Base-by-base conservation (phyloP, 2,797 vertebrate species). In the Xyrichtys novacula region DNA sequence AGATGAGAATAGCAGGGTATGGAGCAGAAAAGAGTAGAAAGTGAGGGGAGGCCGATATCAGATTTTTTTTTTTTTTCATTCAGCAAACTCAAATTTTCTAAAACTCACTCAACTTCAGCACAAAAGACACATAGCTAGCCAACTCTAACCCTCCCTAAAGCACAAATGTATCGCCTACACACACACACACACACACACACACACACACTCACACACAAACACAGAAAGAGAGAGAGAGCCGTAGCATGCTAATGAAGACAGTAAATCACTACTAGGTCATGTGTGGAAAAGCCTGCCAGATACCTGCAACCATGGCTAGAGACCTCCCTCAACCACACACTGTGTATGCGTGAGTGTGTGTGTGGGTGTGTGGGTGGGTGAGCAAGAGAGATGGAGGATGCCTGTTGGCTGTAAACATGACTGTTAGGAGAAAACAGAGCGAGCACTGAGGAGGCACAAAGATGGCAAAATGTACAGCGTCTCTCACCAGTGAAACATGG, bases 191-290 rank as follows among this genome's bases (percentile, higher is more conserved):
- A 65, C 65, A 61, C 56, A 65, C 44, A 48, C 39, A 52, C 15
- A 66, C 56, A 62, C 55, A 78, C 62, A 63, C n/a, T 81, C 89
- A 84, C 85, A 79, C 82, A 81, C 89, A 83, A 83, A 80, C 82
- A 46, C 46, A 50, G 34, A 53, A 19, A 64, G 53, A 60, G 53
- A 78, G 56, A 64, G n/a, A 71, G 61, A 71, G 59, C 50, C 36
- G 71, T 68, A 87, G 67, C 79, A 89, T 88, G 85, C 84, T 92
- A 92, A 92, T 91, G 90, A 93, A 93, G 91, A 91, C 88, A 89
- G 89, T 91, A 91, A 91, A 93, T 92, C 89, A 92, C 90, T 86
- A 88, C 85, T 78, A 92, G 92, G 92, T 93, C 92, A 93, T 91
- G 88, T 89, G 90, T 88, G 88, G 84, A 90, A 89, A 90, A 88